phyloP scores from a whole-genome alignment of 1,140 invertebrate genomes.

The Hyphantria cunea region DNA sequence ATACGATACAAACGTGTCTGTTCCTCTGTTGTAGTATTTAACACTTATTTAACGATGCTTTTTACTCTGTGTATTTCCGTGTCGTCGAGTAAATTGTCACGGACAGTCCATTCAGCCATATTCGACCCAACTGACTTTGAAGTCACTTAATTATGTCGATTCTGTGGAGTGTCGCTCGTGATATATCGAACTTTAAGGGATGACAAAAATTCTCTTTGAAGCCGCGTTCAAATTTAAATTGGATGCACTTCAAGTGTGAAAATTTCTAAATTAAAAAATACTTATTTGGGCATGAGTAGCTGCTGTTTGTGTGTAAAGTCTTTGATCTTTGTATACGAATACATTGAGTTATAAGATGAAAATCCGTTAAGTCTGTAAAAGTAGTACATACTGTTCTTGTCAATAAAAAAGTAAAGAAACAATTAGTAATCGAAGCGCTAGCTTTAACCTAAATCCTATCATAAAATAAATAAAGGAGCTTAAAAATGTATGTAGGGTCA shows the following conservation, averaged over 20 bases:
- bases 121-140: slow-evolving; percentile 37
- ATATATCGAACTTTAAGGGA: slow-evolving; percentile 34
- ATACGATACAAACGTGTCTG: slow-evolving; percentile 28
- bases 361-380: background rate
- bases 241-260: slow-evolving; percentile 5
- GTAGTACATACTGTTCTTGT: background rate
- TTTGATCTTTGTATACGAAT: too few species aligned
- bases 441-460: background rate
- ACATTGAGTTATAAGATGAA: background rate
- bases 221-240: background rate
- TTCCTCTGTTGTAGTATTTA: slow-evolving; percentile 23
- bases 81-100: slow-evolving; percentile 39
- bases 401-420: background rate
- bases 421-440: background rate
- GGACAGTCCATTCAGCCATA: slow-evolving; percentile 38
- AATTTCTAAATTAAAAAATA: slow-evolving; percentile 3
- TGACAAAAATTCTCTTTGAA: slow-evolving; percentile 15
- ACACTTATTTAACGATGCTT: slow-evolving; percentile 19
- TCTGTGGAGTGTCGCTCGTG: slow-evolving; percentile 34
- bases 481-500: background rate
- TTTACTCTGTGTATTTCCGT: slow-evolving; percentile 35
- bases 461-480: background rate
- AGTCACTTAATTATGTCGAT: slow-evolving; percentile 44
- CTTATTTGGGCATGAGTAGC: background rate
- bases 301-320: background rate